Conservation (phyloP, 2,888 invertebrate genomes). For the Aplocera efformata region DNA sequence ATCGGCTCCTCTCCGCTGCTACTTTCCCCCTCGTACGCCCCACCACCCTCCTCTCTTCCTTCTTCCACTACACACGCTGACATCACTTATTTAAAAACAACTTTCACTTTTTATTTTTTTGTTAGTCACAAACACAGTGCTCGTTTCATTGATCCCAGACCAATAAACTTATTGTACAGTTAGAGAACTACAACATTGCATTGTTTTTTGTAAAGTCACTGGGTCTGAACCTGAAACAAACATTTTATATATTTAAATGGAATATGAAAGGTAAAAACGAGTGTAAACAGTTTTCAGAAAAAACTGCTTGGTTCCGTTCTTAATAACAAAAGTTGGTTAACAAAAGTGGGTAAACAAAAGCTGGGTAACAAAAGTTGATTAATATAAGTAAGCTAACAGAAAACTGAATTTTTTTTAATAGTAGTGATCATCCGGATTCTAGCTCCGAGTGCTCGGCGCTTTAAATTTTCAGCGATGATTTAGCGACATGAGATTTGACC, state of each 20-base stretch:
- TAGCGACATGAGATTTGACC: no score
- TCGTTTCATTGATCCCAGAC: slow-evolving; percentile 5
- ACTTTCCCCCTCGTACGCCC: slow-evolving; percentile 39
- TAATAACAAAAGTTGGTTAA: no score
- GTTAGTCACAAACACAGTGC: slow-evolving; percentile 3
- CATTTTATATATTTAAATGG: background rate
- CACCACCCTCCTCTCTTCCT: slow-evolving; percentile 63
- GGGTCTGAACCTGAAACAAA: slow-evolving; percentile 26
- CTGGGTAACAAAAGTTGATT: no score
- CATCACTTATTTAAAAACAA: slow-evolving; percentile 51
- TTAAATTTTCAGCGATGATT: no score
- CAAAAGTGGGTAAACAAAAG: no score
- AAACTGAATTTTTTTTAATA: no score
- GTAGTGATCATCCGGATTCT: no score
- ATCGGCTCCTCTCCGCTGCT: slow-evolving; percentile 45
- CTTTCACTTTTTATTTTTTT: slow-evolving; percentile 8
- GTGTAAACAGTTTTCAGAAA: no score
- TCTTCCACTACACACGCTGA: slow-evolving; percentile 71
- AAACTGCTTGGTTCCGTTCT: no score
- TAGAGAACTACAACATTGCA: slow-evolving; percentile 10
- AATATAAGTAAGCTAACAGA: no score
- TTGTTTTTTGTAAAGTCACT: slow-evolving; percentile 7
- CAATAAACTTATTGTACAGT: background rate
- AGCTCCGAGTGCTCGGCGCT: no score
- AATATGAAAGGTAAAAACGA: no score